Evolutionary conservation across 2,797 vertebrate genomes (phyloP).

Genomic region (Heterohyrax brucei): DNA sequence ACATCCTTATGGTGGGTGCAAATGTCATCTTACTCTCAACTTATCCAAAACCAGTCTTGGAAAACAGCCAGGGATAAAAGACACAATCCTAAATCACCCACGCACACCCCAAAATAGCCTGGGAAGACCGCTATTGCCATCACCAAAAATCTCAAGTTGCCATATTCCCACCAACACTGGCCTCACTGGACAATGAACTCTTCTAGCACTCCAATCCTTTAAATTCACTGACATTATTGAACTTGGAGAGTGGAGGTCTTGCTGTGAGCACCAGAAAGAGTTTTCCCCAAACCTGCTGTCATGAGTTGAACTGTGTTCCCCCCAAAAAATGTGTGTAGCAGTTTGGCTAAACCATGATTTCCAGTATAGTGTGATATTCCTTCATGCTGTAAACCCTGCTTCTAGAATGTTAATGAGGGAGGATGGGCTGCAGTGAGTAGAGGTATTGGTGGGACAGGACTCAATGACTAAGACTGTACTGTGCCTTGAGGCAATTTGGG

Average conservation of each 20-base stretch:
- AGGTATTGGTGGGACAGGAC: too few relatives aligned
- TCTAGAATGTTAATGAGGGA: too few relatives aligned
- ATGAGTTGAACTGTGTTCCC: too few relatives aligned
- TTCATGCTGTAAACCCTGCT: too few relatives aligned
- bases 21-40: background rate
- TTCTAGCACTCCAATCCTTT: background rate
- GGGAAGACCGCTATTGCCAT: background rate
- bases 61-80: background rate
- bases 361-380: too few relatives aligned
- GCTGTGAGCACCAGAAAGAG: background rate
- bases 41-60: background rate
- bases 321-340: too few relatives aligned
- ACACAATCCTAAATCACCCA: background rate
- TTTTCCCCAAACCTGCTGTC: background rate
- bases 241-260: background rate
- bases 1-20: background rate
- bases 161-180: background rate
- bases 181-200: background rate
- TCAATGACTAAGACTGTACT: too few relatives aligned
- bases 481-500: too few relatives aligned
- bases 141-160: background rate
- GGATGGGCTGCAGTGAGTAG: too few relatives aligned
- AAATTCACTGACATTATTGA: background rate
- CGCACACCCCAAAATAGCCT: background rate
- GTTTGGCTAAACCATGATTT: too few relatives aligned